Percentiles rank a stretch among this genome's conserved stretches.
phyloP scores from a whole-genome alignment of 2,888 invertebrate genomes.

The Sphaerophoria taeniata region DNA sequence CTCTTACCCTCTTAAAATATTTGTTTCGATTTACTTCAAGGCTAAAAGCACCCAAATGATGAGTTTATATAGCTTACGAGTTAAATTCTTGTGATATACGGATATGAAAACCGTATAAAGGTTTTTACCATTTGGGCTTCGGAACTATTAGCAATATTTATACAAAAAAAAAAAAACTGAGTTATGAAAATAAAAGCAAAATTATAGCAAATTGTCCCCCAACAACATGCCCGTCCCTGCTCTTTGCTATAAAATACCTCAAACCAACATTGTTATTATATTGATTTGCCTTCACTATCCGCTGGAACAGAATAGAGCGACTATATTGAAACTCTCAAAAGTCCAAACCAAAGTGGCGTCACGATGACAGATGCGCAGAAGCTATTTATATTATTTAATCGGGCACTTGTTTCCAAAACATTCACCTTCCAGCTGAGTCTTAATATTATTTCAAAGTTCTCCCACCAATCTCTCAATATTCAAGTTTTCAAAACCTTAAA shows the following conservation, averaged over 20 bases:
- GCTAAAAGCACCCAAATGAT: too few species aligned
- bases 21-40: too few species aligned
- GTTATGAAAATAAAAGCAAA: not conserved
- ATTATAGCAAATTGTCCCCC: conserved; percentile 15
- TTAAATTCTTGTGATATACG: too few species aligned
- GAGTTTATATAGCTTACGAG: too few species aligned
- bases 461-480: not conserved
- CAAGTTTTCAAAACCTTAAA: not conserved
- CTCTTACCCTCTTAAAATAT: too few species aligned
- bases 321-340: conserved; percentile 36
- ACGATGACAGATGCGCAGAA: conserved; percentile 69
- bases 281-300: conserved; percentile 49
- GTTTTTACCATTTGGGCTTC: too few species aligned
- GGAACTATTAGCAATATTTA: too few species aligned
- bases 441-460: not conserved
- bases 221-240: conserved; percentile 6
- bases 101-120: too few species aligned
- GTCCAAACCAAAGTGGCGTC: conserved; percentile 54
- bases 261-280: conserved; percentile 54
- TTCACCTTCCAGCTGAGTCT: conserved; percentile 51
- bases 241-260: conserved; percentile 29
- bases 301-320: conserved; percentile 63
- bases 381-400: conserved; percentile 33
- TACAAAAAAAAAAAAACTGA: not conserved
- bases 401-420: conserved; percentile 49